Conservation (phyloP, 2,888 invertebrate genomes). For the Corythucha ciliata region DNA sequence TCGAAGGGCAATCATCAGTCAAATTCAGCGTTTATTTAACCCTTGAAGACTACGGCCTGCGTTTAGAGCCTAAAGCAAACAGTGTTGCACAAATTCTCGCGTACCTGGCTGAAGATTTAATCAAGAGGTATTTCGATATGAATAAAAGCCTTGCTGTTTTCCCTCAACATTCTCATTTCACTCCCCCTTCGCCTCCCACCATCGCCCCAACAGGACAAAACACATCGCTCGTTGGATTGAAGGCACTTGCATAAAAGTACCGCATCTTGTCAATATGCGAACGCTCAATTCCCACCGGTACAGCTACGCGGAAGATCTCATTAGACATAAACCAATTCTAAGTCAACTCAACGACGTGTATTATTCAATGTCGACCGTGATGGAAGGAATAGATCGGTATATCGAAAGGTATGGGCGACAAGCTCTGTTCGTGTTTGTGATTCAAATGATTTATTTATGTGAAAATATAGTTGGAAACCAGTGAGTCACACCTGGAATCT, state of each 20-base stretch:
- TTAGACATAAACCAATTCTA: conserved; percentile 8
- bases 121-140: too few species aligned
- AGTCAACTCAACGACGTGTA: conserved; percentile 14
- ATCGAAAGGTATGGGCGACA: conserved; percentile 9
- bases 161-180: too few species aligned
- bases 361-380: conserved; percentile 14
- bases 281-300: conserved; percentile 6
- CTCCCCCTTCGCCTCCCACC: too few species aligned
- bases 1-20: too few species aligned
- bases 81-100: too few species aligned
- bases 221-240: conserved; percentile 12
- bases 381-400: conserved; percentile 11
- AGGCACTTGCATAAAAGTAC: conserved; percentile 15
- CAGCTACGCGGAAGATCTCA: conserved; percentile 17
- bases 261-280: conserved; percentile 9
- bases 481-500: conserved; percentile 17
- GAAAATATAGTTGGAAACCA: conserved; percentile 9
- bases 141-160: too few species aligned
- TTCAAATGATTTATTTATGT: not conserved
- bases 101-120: too few species aligned
- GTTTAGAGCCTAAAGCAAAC: too few species aligned
- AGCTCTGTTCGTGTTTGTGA: not conserved
- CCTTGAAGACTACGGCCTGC: too few species aligned
- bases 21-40: too few species aligned
- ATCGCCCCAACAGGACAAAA: too few species aligned